These are phyloP conservation scores for Physella acuta DNA, from an alignment of 1,140 invertebrate species.

Conservation along the genomic window DNA sequence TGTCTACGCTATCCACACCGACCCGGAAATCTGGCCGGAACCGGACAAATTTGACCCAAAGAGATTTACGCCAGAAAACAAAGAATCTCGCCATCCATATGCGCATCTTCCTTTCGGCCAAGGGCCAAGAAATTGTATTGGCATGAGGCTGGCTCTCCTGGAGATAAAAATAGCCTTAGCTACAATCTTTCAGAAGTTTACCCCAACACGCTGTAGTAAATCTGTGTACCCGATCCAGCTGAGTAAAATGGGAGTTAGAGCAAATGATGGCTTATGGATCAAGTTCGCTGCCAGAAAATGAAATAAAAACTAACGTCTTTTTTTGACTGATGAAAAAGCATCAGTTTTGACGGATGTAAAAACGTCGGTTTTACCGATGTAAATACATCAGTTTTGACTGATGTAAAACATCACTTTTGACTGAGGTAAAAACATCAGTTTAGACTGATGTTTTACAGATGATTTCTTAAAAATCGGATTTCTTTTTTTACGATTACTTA, in stretches of 20 bases:
- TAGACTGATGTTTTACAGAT: too few relatives aligned
- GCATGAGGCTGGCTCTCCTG: conserved; percentile 66
- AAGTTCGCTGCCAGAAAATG: background rate
- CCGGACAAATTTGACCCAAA: conserved; percentile 73
- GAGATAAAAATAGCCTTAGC: conserved; percentile 69
- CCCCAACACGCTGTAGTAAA: conserved; percentile 21
- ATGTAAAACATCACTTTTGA: too few relatives aligned
- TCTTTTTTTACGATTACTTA: too few relatives aligned
- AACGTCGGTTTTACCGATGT: too few relatives aligned
- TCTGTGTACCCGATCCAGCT: conserved; percentile 9
- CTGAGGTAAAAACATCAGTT: too few relatives aligned
- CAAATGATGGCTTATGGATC: conserved; percentile 1
- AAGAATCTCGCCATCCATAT: conserved; percentile 27
- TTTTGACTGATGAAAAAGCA: too few relatives aligned
- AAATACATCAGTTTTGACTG: too few relatives aligned
- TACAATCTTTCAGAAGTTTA: conserved; percentile 45
- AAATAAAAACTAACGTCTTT: too few relatives aligned
- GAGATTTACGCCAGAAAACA: conserved; percentile 36
- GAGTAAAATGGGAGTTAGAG: background rate
- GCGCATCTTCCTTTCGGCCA: too few relatives aligned
- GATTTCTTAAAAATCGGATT: too few relatives aligned
- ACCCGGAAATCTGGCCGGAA: conserved; percentile 70
- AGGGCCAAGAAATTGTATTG: conserved; percentile 68
- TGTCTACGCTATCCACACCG: conserved; percentile 80
- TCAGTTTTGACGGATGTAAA: too few relatives aligned